Evolutionary conservation across 2,113 vertebrate species (phyloP).

Genomic region (Danionella cerebrum): DNA sequence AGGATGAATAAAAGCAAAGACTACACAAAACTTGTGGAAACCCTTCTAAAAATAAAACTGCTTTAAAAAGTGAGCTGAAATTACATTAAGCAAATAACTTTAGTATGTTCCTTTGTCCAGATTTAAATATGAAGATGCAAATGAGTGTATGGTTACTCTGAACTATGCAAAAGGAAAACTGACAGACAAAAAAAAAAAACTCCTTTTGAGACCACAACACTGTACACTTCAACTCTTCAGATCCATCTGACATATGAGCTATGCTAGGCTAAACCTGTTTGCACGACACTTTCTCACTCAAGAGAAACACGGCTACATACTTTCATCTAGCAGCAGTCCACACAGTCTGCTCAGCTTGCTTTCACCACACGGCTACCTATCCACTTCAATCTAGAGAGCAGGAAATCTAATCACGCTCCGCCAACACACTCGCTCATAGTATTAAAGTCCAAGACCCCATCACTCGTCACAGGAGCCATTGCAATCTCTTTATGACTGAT

Average conservation of each 20-base stretch:
- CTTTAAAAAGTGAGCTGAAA: no score
- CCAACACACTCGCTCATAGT: conserved; percentile 1
- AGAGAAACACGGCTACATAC: neutral
- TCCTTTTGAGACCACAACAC: no score
- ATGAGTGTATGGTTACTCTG: no score
- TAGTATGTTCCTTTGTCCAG: no score
- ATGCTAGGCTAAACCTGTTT: neutral
- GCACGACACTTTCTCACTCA: neutral
- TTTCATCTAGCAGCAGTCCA: neutral
- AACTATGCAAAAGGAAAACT: no score
- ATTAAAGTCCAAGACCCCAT: conserved; percentile 19
- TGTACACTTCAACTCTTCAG: neutral
- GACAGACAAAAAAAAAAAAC: no score
- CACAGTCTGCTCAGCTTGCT: neutral
- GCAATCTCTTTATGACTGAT: conserved; percentile 16
- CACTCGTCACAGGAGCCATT: conserved; percentile 1
- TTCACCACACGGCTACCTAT: conserved; percentile 7
- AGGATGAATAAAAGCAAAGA: no score
- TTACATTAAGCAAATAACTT: no score
- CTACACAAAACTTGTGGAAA: no score
- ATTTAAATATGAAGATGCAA: no score
- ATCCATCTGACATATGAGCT: neutral
- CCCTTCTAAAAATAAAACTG: no score
- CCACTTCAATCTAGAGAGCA: conserved; percentile 20
- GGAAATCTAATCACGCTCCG: conserved; percentile 27